These are phyloP conservation scores for Sylvia atricapilla DNA, from an alignment of 2,113 vertebrate species.

Conservation along the genomic window DNA sequence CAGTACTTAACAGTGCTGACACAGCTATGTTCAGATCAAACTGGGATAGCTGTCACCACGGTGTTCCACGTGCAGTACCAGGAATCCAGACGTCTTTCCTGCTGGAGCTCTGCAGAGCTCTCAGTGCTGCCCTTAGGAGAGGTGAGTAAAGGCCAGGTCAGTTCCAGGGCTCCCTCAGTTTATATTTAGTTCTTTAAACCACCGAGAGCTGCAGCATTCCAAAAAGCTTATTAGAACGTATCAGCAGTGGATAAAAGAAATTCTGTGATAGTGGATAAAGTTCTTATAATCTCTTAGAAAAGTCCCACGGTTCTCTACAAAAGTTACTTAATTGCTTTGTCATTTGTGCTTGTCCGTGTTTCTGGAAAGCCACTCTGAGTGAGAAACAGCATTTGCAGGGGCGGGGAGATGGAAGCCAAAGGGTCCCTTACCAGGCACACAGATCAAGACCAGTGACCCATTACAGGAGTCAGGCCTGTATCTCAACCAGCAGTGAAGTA, in stretches of 20 bases:
- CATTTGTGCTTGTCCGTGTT: neutral
- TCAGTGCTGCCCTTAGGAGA: neutral
- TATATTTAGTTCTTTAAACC: neutral
- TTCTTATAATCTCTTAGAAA: neutral
- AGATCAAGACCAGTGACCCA: neutral
- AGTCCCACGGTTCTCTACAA: slow-evolving; percentile 17
- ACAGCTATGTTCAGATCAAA: neutral
- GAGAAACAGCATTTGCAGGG: neutral
- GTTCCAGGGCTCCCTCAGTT: neutral
- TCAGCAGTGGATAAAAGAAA: neutral
- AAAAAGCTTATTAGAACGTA: neutral
- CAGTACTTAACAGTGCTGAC: neutral
- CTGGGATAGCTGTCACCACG: neutral
- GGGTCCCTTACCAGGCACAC: neutral
- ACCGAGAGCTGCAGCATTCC: neutral
- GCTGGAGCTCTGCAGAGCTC: neutral
- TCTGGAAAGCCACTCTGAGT: neutral
- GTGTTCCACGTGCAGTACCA: neutral
- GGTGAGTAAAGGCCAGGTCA: neutral
- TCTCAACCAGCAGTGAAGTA: neutral
- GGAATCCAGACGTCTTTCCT: neutral
- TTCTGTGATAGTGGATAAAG: neutral
- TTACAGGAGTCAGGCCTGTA: neutral
- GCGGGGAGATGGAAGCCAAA: neutral
- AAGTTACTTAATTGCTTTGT: slow-evolving; percentile 20